phyloP scores from a whole-genome alignment of 2,113 vertebrate genomes.

The Dicaeum eximium region DNA sequence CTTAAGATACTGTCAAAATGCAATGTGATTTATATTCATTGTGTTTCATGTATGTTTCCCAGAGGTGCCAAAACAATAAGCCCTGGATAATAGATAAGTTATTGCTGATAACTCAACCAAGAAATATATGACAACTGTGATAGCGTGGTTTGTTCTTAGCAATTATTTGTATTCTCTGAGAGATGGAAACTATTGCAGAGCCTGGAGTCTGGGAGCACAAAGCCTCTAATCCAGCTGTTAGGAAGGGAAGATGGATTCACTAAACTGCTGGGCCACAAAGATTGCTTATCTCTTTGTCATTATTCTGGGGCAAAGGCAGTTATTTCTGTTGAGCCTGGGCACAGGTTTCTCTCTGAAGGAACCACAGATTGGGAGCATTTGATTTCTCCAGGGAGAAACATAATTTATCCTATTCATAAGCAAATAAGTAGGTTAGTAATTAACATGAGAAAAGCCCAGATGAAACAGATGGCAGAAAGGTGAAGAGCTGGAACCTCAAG shows the following conservation, averaged over 20 bases:
- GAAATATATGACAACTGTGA: slow-evolving; percentile 33
- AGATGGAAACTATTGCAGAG: slow-evolving; percentile 11
- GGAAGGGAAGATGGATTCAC: neutral
- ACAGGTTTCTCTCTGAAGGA: slow-evolving; percentile 10
- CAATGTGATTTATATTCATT: slow-evolving; percentile 29
- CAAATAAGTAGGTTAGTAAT: slow-evolving; percentile 31
- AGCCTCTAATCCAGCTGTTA: slow-evolving; percentile 3
- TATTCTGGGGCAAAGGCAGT: neutral
- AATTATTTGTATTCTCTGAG: slow-evolving; percentile 52
- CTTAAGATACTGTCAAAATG: slow-evolving; percentile 20
- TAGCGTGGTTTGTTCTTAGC: neutral
- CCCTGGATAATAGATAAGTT: slow-evolving; percentile 29
- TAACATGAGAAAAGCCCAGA: neutral
- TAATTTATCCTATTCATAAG: slow-evolving; percentile 16
- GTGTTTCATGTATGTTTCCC: slow-evolving; percentile 8
- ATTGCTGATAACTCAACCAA: slow-evolving; percentile 53
- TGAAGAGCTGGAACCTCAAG: neutral
- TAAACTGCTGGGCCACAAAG: neutral
- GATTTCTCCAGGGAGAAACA: slow-evolving; percentile 30
- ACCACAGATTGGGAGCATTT: neutral
- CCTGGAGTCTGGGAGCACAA: neutral
- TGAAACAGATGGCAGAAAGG: neutral
- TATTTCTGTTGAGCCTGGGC: neutral
- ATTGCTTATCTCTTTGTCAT: slow-evolving; percentile 25
- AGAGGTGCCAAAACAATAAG: slow-evolving; percentile 53